Evolutionary conservation across 2,113 vertebrate genomes (phyloP).

Genomic region (Neolamprologus longior): DNA sequence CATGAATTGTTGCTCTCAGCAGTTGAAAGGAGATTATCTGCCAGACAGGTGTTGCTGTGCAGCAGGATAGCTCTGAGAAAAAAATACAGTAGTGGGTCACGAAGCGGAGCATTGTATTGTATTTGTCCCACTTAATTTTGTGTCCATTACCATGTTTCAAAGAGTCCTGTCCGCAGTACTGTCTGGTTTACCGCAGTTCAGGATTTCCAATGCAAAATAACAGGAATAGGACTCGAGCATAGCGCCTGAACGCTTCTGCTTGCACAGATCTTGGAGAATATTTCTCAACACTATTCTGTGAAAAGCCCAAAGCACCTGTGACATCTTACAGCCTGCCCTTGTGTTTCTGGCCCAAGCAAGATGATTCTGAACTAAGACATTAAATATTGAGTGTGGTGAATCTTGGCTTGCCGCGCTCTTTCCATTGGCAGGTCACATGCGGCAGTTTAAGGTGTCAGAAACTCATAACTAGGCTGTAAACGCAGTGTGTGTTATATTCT

Average conservation of each 20-base stretch:
- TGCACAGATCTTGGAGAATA: neutral
- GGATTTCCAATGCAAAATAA: neutral
- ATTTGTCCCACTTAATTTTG: neutral
- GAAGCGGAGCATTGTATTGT: neutral
- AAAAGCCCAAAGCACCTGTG: constrained; percentile 50
- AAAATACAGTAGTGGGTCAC: neutral
- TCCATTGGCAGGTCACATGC: constrained; percentile 30
- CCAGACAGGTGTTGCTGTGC: neutral
- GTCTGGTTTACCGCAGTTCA: neutral
- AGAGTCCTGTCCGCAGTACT: neutral
- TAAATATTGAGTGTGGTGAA: constrained; percentile 59
- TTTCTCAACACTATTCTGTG: constrained; percentile 25
- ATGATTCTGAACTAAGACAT: constrained; percentile 50
- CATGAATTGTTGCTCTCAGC: neutral
- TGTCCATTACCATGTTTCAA: neutral
- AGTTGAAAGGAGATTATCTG: neutral
- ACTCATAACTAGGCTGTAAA: constrained; percentile 5
- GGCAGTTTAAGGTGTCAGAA: constrained; percentile 36
- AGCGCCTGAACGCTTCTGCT: neutral
- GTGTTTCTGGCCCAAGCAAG: constrained; percentile 8
- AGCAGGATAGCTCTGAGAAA: neutral
- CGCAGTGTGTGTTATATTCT: neutral
- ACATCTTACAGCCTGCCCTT: constrained; percentile 27
- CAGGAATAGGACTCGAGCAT: neutral
- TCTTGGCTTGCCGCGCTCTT: constrained; percentile 44